phyloP scores from a whole-genome alignment of 2,888 invertebrate genomes.

The Kryphioiulus occultus region DNA sequence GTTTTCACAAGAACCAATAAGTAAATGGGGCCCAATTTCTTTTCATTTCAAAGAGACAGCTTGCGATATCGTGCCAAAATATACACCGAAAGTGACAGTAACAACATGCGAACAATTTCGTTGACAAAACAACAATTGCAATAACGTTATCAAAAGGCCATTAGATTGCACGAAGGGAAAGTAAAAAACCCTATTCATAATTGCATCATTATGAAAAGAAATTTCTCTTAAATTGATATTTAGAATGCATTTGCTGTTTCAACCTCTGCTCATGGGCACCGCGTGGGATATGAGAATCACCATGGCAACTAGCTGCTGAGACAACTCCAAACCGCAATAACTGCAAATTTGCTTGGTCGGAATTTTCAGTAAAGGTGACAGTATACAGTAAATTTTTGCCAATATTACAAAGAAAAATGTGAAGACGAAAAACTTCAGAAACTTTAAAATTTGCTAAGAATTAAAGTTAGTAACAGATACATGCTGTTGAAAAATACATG shows the following conservation, averaged over 20 bases:
- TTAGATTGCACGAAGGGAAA: background rate
- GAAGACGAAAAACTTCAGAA: too few species aligned
- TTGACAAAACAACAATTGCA: background rate
- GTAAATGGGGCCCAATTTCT: background rate
- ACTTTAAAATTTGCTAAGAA: too few species aligned
- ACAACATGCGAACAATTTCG: background rate
- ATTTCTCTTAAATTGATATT: background rate
- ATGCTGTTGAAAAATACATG: too few species aligned
- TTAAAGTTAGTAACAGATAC: too few species aligned
- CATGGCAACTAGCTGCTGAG: background rate
- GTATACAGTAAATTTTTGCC: too few species aligned
- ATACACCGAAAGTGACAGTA: background rate
- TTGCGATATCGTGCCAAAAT: background rate
- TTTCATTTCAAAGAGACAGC: background rate
- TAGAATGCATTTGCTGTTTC: background rate
- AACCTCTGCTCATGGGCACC: background rate
- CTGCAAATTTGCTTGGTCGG: too few species aligned
- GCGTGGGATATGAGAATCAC: background rate
- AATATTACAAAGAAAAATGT: too few species aligned
- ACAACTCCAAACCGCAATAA: background rate
- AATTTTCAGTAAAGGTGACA: too few species aligned
- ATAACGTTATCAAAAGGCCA: background rate
- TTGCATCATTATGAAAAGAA: background rate
- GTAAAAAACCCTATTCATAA: background rate
- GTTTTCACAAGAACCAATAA: background rate